Base-by-base conservation (phyloP, 2,888 invertebrate species). In the Sclerodermus sp. region DNA sequence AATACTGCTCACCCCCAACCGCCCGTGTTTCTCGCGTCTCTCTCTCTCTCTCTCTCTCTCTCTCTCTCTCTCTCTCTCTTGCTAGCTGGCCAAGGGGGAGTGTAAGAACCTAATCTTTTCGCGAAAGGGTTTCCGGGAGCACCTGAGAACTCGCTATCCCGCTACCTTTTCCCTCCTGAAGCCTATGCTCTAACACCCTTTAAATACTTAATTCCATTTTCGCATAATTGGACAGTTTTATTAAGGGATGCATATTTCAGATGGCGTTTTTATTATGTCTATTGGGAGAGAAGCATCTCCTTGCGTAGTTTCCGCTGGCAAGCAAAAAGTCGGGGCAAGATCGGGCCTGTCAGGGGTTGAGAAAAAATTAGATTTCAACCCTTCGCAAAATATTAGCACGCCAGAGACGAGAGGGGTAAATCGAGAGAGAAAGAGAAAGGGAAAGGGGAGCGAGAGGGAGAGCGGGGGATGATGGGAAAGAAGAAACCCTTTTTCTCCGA, bases 221-320 rank as follows among this genome's bases (percentile, higher is more conserved):
- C 67, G 60, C 66, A 70, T 78, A 77, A 78, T 78, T 78, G 76
- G 76, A 75, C 73, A 71, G 71, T 76, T 76, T 77, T 76, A 76
- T 76, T 74, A 77, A 73, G 74, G 71, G 71, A 76, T 77, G 74
- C 77, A 77, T 77, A 78, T 77, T 78, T 77, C 73, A 77, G 71
- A 73, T 74, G 76, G 71, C 67, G 67, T 70, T 78, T 77, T 78
- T 75, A 76, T 78, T 73, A 77, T 64, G 71, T 73, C 73, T 70
- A 73, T 73, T 68, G 75, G 72, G 73, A 74, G 66, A 63, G 62
- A 62, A 59, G 49, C 54, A 41, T 16, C 49, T 29, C 34, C 14
- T 32, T 8, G 23, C 23, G 23, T 23, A 3, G 4, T 23, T 23
- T 23, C 23, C 23, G 23, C 23, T 23, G 23, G 23, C 23, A 8